Conservation (phyloP, 2,797 vertebrate genomes). For the Eulemur albifrons region DNA sequence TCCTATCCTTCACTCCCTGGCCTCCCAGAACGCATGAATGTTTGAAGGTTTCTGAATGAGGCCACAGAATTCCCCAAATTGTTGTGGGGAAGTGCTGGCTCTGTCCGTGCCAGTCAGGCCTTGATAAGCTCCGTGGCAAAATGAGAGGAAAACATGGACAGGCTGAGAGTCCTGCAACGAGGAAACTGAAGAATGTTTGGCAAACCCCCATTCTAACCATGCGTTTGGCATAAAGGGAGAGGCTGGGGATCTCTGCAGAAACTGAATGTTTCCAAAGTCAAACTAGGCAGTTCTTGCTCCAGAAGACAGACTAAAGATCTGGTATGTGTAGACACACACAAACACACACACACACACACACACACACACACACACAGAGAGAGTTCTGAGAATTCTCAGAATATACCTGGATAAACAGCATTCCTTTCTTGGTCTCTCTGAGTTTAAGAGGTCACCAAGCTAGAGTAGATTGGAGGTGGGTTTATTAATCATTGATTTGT, state of each 20-base stretch:
- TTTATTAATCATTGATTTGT: not conserved
- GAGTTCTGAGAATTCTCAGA: not conserved
- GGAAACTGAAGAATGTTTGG: not conserved
- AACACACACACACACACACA: too few relatives aligned
- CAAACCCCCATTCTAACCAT: not conserved
- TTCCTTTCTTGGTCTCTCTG: not conserved
- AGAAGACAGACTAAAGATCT: not conserved
- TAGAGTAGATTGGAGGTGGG: not conserved
- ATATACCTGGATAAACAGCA: not conserved
- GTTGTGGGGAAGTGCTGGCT: not conserved
- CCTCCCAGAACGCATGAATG: not conserved
- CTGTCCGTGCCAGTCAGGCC: not conserved
- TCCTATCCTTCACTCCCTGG: not conserved
- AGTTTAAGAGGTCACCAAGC: not conserved
- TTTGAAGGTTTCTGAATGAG: constrained; percentile 19
- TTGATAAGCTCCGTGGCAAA: not conserved
- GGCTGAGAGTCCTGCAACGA: not conserved
- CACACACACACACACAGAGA: not conserved
- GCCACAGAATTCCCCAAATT: not conserved
- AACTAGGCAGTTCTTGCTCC: not conserved
- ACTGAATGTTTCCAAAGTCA: not conserved
- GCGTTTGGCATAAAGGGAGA: not conserved
- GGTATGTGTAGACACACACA: too few relatives aligned
- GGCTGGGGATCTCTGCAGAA: not conserved
- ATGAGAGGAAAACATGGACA: not conserved